Base-by-base conservation (phyloP, 1,140 invertebrate species). In the Cydia pomonella region DNA sequence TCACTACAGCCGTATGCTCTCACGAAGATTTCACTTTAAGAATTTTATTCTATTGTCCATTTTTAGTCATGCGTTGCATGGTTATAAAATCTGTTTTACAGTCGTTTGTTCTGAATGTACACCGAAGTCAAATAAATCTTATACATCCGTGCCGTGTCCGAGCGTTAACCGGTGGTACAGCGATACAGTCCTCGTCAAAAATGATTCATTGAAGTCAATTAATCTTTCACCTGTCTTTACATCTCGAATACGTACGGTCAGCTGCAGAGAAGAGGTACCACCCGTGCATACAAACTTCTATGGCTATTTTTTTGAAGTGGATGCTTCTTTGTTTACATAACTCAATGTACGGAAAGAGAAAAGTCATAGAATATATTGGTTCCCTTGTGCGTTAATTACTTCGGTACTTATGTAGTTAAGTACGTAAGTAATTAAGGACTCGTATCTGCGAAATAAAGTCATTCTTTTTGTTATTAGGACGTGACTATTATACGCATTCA, bases 1-100 rank as follows among this genome's bases (percentile, higher is more conserved):
- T 72, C 44, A 25, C 72, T 73, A 69, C 64, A 84, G 82, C 83
- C 81, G 83, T 83, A 76, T 33, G 33, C 29, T 69, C 75, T 73
- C 69, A 81, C 75, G 77, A 73, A 75, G 74, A 80, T 81, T 81
- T 80, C 79, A 80, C 79, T 76, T 76, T 33, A 66, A 76, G 64
- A 73, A 74, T 76, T 81, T 76, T 79, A 76, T 76, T 73, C 27
- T 38, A 69, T 69, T 77, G 29, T 47, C 38, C 41, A n/a, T 66
- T 75, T 66, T 44, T 29, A 38, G 21, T 59, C 21, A 59, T 23
- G 53, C 6, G 53, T 41, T 10, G 38, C 38, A 41, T 44, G 41
- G 41, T 44, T 44, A 44, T 44, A 44, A 23, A 59, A 59, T 59
- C 47, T 18, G 47, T 50, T 50, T 50, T 50, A 50, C n/a, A 18